Conservation (phyloP, 2,888 invertebrate species). For the Tenthredo distinguenda region DNA sequence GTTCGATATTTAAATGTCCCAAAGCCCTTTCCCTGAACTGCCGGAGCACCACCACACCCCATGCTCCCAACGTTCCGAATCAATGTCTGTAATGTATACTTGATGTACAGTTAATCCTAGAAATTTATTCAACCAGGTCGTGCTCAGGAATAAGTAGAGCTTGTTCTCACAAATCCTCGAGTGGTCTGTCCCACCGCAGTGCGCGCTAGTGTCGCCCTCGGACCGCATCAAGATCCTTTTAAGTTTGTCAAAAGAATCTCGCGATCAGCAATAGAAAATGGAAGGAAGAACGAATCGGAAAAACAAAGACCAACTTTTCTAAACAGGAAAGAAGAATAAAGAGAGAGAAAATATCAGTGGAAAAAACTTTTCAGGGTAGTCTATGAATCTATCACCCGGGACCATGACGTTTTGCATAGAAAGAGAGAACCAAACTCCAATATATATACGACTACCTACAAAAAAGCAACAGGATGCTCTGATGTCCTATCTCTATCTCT, state of each 20-base stretch:
- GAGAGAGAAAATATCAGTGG: background rate
- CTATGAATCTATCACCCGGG: background rate
- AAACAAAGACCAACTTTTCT: background rate
- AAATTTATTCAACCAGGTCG: constrained; percentile 59
- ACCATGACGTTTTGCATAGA: background rate
- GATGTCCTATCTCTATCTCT: constrained; percentile 5
- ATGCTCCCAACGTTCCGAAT: constrained; percentile 21
- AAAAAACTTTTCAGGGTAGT: background rate
- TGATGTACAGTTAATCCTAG: constrained; percentile 56
- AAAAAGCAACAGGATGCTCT: constrained; percentile 14
- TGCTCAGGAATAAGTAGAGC: constrained; percentile 52
- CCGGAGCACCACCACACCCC: background rate
- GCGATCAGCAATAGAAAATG: background rate
- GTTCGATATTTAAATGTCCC: constrained; percentile 48
- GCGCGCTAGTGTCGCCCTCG: constrained; percentile 20
- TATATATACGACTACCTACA: background rate
- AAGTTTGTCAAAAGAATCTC: constrained; percentile 4
- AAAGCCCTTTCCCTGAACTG: constrained; percentile 10
- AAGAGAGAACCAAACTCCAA: background rate
- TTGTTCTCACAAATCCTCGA: constrained; percentile 47
- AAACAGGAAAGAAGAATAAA: background rate
- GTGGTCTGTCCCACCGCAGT: constrained; percentile 24
- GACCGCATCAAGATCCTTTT: constrained; percentile 4
- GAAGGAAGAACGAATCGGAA: background rate
- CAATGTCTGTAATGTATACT: constrained; percentile 50